Evolutionary conservation across 2,113 vertebrate species (phyloP), one percentile per base, ranked within the genome.

Genomic region (Rafetus swinhoei): DNA sequence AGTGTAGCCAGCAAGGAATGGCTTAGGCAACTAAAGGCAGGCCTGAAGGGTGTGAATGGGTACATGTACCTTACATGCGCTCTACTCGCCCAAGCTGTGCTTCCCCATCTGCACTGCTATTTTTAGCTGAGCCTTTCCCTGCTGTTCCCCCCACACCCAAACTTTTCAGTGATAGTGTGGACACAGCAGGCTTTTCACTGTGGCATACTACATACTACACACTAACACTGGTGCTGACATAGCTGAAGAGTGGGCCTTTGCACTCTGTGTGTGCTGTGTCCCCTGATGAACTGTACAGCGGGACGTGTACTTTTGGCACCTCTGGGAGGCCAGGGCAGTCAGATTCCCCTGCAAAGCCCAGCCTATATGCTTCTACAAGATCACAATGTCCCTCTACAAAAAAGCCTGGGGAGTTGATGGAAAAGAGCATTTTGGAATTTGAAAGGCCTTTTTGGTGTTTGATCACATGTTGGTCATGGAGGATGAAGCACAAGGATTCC

Each of bases 261-360:
- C 15, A 12, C n/a, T 60, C 24, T 29, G 21, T 1, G 8, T 19
- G 6, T 13, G 21, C 7, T 81, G 9, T 45, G 74, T 0, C 2
- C 88, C 5, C 50, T 65, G 69, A 86, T 19, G 39, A 5, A 32
- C 9, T 62, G 16, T 62, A 62, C 9, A 9, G 21, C 27, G 15
- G 19, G 27, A 4, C 29, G 3, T 14, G 7, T 19, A 45, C 27
- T 29, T 10, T 18, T 29, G 18, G 60, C 72, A 74, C 2, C 2
- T 0, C 0, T 22, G 25, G 29, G 9, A 1, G 4, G 80, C 25
- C 53, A 79, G 25, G 13, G 5, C 11, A 86, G 5, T 9, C 27
- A 85, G 59, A 9, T 2, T 84, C 35, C 18, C 84, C 24, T 72
- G 45, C 54, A 89, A 62, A 87, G 7, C 5, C 54, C 6, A 59